A percentile compares a stretch with the other conserved stretches of the same genome.
These are phyloP conservation scores for Ammodytes dubius DNA, from an alignment of 2,113 vertebrate genomes.

Conservation along the genomic window DNA sequence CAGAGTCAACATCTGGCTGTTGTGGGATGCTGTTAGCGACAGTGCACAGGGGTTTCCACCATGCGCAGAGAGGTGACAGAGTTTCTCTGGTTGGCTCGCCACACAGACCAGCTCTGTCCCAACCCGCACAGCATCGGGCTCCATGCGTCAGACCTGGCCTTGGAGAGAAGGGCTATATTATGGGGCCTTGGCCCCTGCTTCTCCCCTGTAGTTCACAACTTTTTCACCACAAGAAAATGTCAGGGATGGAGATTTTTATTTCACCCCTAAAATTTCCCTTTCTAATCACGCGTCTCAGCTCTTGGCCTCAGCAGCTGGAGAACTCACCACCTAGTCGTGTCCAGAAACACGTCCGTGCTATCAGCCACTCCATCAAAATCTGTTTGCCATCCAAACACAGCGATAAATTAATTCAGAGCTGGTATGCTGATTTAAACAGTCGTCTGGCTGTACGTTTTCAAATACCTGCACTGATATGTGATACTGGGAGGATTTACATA, in stretches of 20 bases:
- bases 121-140: slow-evolving; percentile 53
- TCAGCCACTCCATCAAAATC: slow-evolving; percentile 73
- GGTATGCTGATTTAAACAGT: slow-evolving; percentile 59
- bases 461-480: slow-evolving; percentile 62
- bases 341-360: slow-evolving; percentile 67
- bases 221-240: slow-evolving; percentile 73
- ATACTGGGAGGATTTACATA: slow-evolving; percentile 65
- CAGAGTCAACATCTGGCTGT: slow-evolving; percentile 54
- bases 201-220: slow-evolving; percentile 74
- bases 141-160: slow-evolving; percentile 81
- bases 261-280: slow-evolving; percentile 53
- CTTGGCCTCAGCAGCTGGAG: slow-evolving; percentile 58
- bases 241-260: slow-evolving; percentile 62
- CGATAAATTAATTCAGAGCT: slow-evolving; percentile 63
- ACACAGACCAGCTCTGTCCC: slow-evolving; percentile 81
- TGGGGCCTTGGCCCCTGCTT: slow-evolving; percentile 69
- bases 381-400: slow-evolving; percentile 69
- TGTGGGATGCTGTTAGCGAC: slow-evolving; percentile 58
- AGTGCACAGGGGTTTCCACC: slow-evolving; percentile 68
- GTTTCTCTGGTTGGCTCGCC: slow-evolving; percentile 77
- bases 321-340: slow-evolving; percentile 65
- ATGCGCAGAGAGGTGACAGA: slow-evolving; percentile 71
- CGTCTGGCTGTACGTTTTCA: slow-evolving; percentile 48
- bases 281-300: slow-evolving; percentile 68
- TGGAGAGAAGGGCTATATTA: slow-evolving; percentile 82